These are phyloP conservation scores for Aspidapion aeneum DNA, from an alignment of 2,888 invertebrate species.

Conservation along the genomic window DNA sequence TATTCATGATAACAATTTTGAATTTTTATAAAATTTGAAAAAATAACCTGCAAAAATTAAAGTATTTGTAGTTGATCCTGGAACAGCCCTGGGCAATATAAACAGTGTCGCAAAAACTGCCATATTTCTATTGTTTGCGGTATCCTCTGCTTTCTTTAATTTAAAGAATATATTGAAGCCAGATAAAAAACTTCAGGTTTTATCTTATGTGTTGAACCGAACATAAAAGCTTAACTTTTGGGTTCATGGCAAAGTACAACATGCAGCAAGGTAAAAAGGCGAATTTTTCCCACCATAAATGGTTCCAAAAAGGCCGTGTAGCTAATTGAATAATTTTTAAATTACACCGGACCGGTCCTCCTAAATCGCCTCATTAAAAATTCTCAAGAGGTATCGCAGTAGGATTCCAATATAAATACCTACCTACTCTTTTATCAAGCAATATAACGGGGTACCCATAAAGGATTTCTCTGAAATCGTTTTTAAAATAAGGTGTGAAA, in stretches of 20 bases:
- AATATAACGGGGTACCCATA: too few species aligned
- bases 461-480: too few species aligned
- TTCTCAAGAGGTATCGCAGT: background rate
- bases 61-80: background rate
- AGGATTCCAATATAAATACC: constrained; percentile 3
- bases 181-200: too few species aligned
- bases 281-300: background rate
- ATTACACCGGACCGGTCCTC: background rate
- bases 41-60: background rate
- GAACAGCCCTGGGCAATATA: too few species aligned
- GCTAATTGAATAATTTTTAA: background rate
- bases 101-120: too few species aligned
- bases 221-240: background rate
- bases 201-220: too few species aligned
- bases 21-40: too few species aligned
- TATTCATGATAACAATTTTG: too few species aligned
- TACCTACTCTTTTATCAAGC: constrained; percentile 18
- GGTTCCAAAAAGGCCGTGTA: background rate
- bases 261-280: background rate
- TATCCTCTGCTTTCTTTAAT: too few species aligned
- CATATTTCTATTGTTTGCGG: too few species aligned
- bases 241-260: background rate
- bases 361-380: background rate
- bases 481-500: too few species aligned
- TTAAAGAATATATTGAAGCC: too few species aligned